Conservation (phyloP, 2,888 invertebrate species). For the Leucophora obtusa region DNA sequence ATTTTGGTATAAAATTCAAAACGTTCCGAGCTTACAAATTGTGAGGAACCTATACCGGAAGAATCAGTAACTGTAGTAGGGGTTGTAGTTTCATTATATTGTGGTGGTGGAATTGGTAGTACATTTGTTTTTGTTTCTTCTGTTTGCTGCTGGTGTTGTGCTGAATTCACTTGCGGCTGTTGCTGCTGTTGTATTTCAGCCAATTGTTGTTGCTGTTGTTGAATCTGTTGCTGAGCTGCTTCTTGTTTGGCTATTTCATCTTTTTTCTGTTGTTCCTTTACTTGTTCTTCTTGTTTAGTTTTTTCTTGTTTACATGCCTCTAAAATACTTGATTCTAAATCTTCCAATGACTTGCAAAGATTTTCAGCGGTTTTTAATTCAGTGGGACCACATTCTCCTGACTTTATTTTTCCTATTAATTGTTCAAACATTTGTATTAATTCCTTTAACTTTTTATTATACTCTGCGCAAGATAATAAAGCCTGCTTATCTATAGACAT, state of each 20-base stretch:
- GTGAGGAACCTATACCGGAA: conserved; percentile 32
- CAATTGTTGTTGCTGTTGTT: conserved; percentile 23
- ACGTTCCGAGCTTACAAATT: conserved; percentile 80
- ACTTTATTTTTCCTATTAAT: conserved; percentile 72
- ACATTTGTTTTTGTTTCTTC: not conserved
- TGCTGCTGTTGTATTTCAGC: conserved; percentile 28
- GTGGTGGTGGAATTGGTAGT: not conserved
- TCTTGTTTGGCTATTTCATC: conserved; percentile 54
- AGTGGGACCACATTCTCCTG: conserved; percentile 79
- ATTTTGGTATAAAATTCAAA: conserved; percentile 81
- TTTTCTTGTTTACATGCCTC: conserved; percentile 71
- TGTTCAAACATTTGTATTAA: conserved; percentile 73
- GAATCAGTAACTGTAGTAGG: conserved; percentile 16
- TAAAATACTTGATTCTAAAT: conserved; percentile 73
- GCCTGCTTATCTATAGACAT: conserved; percentile 77
- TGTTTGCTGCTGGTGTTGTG: conserved; percentile 59
- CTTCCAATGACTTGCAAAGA: conserved; percentile 78
- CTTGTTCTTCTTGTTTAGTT: conserved; percentile 44
- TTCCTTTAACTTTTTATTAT: conserved; percentile 78
- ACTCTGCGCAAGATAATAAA: conserved; percentile 71
- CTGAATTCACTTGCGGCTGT: conserved; percentile 40
- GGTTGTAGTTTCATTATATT: not conserved
- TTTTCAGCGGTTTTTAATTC: conserved; percentile 81
- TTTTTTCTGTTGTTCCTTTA: conserved; percentile 62
- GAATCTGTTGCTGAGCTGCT: conserved; percentile 31